These are phyloP conservation scores for Corella eumyota DNA, from an alignment of 23 tunicate species.

Conservation along the genomic window DNA sequence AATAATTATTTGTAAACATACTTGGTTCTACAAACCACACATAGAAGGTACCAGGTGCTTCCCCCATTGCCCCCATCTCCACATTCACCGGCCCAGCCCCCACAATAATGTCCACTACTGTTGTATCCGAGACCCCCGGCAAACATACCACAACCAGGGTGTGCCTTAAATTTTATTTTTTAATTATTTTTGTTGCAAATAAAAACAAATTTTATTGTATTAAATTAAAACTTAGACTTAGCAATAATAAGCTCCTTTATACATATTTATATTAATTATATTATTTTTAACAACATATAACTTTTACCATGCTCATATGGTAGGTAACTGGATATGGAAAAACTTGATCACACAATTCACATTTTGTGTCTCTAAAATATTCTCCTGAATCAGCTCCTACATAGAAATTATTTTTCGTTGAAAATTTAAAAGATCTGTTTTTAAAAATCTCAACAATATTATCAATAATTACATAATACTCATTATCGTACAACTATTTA, in stretches of 20 bases:
- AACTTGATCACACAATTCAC: slow-evolving; percentile 44
- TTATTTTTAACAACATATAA: neutral
- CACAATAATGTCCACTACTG: slow-evolving; percentile 67
- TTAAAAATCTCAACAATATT: too few relatives aligned
- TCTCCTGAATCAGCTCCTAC: slow-evolving; percentile 9
- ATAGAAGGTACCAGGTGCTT: slow-evolving; percentile 69
- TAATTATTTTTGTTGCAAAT: neutral
- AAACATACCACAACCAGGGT: slow-evolving; percentile 63
- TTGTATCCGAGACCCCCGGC: slow-evolving; percentile 59
- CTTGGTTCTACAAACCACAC: slow-evolving; percentile 40
- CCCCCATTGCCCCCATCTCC: slow-evolving; percentile 63
- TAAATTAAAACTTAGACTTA: neutral
- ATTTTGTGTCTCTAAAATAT: slow-evolving; percentile 28
- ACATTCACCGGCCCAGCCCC: slow-evolving; percentile 76
- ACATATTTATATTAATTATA: neutral
- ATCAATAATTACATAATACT: too few relatives aligned
- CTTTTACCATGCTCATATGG: slow-evolving; percentile 53
- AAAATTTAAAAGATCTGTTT: neutral
- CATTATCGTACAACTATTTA: too few relatives aligned
- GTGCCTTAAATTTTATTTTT: slow-evolving; percentile 16
- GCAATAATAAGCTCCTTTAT: neutral
- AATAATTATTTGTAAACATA: slow-evolving; percentile 3
- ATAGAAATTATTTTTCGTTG: neutral
- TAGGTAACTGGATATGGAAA: slow-evolving; percentile 60
- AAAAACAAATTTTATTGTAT: neutral